These are phyloP conservation scores for Enteromius paludinosus DNA, from an alignment of 2,797 vertebrate genomes.

Conservation along the genomic window DNA sequence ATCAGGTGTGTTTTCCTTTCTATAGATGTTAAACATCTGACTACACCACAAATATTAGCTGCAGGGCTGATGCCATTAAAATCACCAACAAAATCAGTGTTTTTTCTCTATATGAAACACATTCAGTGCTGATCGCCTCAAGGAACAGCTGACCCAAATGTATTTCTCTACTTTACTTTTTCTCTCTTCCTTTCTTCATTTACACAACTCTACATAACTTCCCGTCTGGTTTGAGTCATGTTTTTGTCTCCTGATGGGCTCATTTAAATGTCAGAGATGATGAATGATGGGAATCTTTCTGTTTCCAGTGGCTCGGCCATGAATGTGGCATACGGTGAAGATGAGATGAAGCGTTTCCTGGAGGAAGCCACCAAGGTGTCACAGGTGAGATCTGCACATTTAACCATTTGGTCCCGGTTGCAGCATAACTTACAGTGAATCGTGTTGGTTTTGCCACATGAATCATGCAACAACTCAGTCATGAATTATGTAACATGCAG, in stretches of 20 bases:
- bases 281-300: slow-evolving; percentile 20
- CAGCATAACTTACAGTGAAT: not conserved
- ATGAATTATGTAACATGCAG: slow-evolving; percentile 9
- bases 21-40: not conserved
- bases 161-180: slow-evolving; percentile 59
- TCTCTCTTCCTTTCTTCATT: slow-evolving; percentile 9
- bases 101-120: not conserved
- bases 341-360: slow-evolving; percentile 95
- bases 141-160: slow-evolving; percentile 78
- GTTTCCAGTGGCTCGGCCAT: slow-evolving; percentile 90
- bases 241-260: slow-evolving; percentile 48
- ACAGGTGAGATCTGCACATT: slow-evolving; percentile 81
- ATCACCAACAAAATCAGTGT: not conserved
- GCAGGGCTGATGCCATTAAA: not conserved
- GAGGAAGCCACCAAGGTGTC: slow-evolving; percentile 93
- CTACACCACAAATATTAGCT: not conserved
- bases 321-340: slow-evolving; percentile 89
- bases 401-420: not conserved
- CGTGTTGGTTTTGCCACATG: slow-evolving; percentile 2
- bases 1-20: not conserved
- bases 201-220: slow-evolving; percentile 7
- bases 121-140: slow-evolving; percentile 55
- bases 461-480: slow-evolving; percentile 3
- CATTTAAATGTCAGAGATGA: slow-evolving; percentile 42
- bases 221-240: slow-evolving; percentile 19